Percentiles rank a stretch among this genome's conserved stretches.
Evolutionary conservation across 2,113 vertebrate species (phyloP).

Genomic region (Hiodon tergisus): DNA sequence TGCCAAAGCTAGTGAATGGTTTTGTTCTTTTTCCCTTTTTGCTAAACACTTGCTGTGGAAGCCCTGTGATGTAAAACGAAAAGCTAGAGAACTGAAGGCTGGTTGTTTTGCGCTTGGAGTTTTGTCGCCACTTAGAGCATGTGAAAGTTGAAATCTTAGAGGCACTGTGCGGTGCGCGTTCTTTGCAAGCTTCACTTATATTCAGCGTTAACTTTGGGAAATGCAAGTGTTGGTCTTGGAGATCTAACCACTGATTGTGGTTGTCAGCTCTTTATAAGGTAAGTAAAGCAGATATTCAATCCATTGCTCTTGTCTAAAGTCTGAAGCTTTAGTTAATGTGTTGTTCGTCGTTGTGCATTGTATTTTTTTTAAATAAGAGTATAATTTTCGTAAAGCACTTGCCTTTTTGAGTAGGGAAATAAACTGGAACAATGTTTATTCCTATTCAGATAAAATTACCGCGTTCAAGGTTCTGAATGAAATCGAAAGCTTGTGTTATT

Average conservation of each 20-base stretch:
- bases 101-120: conserved; percentile 49
- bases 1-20: conserved; percentile 61
- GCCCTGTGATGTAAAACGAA: conserved; percentile 48
- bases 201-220: conserved; percentile 94
- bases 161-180: conserved; percentile 68
- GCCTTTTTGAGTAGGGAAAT: background rate
- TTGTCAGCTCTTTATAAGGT: conserved; percentile 87
- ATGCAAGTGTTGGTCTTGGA: conserved; percentile 88
- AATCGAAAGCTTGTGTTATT: no score
- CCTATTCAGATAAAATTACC: background rate
- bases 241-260: conserved; percentile 89
- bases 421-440: background rate
- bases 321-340: conserved; percentile 23
- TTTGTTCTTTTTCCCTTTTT: conserved; percentile 56
- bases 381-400: no score
- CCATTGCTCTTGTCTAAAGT: conserved; percentile 37
- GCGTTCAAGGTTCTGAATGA: no score
- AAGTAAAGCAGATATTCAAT: conserved; percentile 64
- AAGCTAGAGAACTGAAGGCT: conserved; percentile 40
- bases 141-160: conserved; percentile 81
- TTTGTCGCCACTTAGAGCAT: conserved; percentile 61
- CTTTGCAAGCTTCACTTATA: conserved; percentile 71
- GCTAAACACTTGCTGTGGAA: conserved; percentile 51
- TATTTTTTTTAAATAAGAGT: conserved; percentile 5
- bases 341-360: conserved; percentile 9